Conservation (phyloP, 2,888 invertebrate species). For the Dromius quadrimaculatus region DNA sequence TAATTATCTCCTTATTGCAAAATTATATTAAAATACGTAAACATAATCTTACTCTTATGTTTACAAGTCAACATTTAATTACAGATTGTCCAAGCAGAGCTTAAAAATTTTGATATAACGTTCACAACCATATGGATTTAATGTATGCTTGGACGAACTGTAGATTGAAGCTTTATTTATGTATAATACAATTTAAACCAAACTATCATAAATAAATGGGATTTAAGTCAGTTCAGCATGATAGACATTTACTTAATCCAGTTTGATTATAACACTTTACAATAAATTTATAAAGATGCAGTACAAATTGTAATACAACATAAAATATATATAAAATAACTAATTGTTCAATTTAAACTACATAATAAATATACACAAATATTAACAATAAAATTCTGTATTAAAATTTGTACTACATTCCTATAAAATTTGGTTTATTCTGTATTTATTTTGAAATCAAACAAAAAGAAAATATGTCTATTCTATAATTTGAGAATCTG, state of each 20-base stretch:
- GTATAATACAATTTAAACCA: too few relatives aligned
- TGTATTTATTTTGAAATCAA: background rate
- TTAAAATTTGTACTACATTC: background rate
- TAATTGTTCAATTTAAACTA: too few relatives aligned
- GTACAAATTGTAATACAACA: background rate
- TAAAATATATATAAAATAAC: too few relatives aligned
- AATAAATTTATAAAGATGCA: background rate
- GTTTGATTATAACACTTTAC: background rate
- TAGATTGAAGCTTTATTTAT: too few relatives aligned
- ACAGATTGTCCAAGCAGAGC: constrained; percentile 4
- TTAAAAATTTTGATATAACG: background rate
- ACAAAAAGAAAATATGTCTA: too few relatives aligned
- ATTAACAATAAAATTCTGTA: too few relatives aligned
- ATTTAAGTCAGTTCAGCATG: constrained; percentile 11
- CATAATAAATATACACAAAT: too few relatives aligned
- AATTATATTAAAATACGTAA: background rate
- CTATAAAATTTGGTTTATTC: background rate
- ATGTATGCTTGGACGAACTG: constrained; percentile 13
- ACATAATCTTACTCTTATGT: background rate
- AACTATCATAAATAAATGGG: constrained; percentile 11
- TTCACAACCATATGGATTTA: constrained; percentile 9
- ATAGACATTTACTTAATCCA: constrained; percentile 13
- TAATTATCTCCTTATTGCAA: background rate
- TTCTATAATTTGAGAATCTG: too few relatives aligned
- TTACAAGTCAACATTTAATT: background rate